These are phyloP conservation scores for Apodemus speciosus DNA, from an alignment of 2,113 vertebrate species.

Conservation along the genomic window DNA sequence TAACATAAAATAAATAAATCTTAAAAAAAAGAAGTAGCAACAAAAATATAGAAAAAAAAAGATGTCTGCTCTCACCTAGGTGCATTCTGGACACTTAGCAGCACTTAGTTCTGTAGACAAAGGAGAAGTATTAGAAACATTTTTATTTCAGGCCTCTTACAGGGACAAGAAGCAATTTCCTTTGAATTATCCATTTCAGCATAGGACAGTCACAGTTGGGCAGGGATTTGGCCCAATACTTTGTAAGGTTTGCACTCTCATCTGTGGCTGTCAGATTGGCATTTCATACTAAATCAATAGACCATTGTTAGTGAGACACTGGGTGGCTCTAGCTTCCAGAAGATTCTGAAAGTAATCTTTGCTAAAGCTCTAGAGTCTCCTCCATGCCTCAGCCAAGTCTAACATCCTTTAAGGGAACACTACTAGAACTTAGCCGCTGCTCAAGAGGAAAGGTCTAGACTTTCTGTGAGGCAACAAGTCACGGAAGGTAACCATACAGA, in stretches of 20 bases:
- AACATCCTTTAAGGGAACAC: background rate
- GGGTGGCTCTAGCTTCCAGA: background rate
- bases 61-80: conserved; percentile 7
- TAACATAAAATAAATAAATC: no score
- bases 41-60: no score
- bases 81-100: background rate
- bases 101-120: background rate
- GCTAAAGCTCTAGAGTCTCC: background rate
- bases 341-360: conserved; percentile 30
- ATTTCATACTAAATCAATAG: conserved; percentile 56
- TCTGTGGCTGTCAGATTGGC: background rate
- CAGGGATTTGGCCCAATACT: conserved; percentile 47
- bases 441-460: background rate
- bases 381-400: background rate
- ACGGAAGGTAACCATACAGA: background rate
- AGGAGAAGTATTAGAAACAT: conserved; percentile 51
- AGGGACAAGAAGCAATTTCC: conserved; percentile 67
- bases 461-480: background rate
- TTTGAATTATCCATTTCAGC: conserved; percentile 44
- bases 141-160: conserved; percentile 60
- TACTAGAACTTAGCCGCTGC: background rate
- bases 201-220: conserved; percentile 19
- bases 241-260: conserved; percentile 31
- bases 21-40: no score
- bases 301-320: background rate